These are phyloP conservation scores for Gymnocypris eckloni DNA, from an alignment of 2,797 vertebrate species.

Conservation along the genomic window DNA sequence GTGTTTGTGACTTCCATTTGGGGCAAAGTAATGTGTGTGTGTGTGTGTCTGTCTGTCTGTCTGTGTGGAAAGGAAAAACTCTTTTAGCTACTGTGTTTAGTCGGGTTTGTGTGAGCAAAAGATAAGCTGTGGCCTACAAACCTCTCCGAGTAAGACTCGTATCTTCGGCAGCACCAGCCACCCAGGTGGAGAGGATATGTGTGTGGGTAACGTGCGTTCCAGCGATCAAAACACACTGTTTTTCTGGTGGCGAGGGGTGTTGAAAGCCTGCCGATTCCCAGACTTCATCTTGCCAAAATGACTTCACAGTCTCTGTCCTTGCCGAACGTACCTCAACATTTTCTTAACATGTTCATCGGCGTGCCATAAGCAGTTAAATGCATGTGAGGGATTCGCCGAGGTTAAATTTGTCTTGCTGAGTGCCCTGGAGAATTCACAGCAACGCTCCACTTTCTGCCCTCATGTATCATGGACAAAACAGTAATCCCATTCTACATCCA, in stretches of 20 bases:
- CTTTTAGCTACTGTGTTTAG: not conserved
- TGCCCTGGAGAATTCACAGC: conserved; percentile 29
- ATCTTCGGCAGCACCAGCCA: conserved; percentile 40
- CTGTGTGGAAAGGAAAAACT: not conserved
- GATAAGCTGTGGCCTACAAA: conserved; percentile 58
- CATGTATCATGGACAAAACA: conserved; percentile 36
- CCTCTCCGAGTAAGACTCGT: conserved; percentile 33
- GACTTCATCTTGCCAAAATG: conserved; percentile 40
- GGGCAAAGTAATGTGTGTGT: not conserved
- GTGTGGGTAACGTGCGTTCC: conserved; percentile 44
- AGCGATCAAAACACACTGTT: conserved; percentile 45
- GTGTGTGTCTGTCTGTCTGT: not conserved
- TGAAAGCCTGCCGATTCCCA: conserved; percentile 21
- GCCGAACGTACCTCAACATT: conserved; percentile 45
- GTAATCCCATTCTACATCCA: conserved; percentile 37
- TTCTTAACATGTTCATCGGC: conserved; percentile 34
- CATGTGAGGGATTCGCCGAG: conserved; percentile 30
- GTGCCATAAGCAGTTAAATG: conserved; percentile 45
- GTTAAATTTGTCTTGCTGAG: conserved; percentile 40
- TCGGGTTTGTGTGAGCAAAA: conserved; percentile 30
- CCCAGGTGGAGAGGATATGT: conserved; percentile 63
- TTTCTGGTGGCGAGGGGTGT: conserved; percentile 35
- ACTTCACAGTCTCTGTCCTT: conserved; percentile 24
- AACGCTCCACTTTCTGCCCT: conserved; percentile 34
- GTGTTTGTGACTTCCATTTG: not conserved